Base-by-base conservation (phyloP, 2,113 vertebrate genomes). In the Tyrannus savana region DNA sequence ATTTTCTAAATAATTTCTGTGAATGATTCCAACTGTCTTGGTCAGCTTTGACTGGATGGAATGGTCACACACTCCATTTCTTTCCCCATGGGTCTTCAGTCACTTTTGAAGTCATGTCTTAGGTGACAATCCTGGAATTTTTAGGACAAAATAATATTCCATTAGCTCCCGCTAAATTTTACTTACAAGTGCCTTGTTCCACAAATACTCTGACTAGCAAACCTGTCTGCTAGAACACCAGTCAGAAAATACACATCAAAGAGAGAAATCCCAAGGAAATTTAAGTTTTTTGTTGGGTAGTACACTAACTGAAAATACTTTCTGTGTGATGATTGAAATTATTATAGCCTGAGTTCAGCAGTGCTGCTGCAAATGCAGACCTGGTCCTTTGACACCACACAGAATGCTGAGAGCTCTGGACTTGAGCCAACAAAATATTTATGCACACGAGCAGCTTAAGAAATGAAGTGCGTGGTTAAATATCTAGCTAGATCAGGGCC, bases 351-450 rank as follows among this genome's bases (percentile, higher is more conserved):
- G 25, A 86, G 37, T 80, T 95, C 89, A 92, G 83, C 80, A 93
- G 19, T 1, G 4, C 79, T 89, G 52, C 64, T 87, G 64, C 28
- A 90, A 93, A 89, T 0, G 0, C 79, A 67, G 80, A 80, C 83
- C 35, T 74, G 42, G 64, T 95, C 73, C 83, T 96, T 84, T 92
- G 94, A 95, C 56, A 81, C 68, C 56, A 19, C 52, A 49, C 39
- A 71, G 73, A 93, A 68, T 33, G 41, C 68, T 72, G 79, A 92
- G 73, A 83, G 56, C 56, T 93, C 71, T 93, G 92, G 93, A 90
- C 56, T 86, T 4, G 2, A 76, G 75, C 93, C 93, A 96, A 83
- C 41, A 76, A 92, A 92, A 92, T 88, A 84, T 83, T 94, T 84
- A 90, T 78, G 79, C 83, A 86, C 76, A 74, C 14, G 31, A 88